Evolutionary conservation across 1,140 invertebrate species (phyloP).

Genomic region (Drosophila rhopaloa): DNA sequence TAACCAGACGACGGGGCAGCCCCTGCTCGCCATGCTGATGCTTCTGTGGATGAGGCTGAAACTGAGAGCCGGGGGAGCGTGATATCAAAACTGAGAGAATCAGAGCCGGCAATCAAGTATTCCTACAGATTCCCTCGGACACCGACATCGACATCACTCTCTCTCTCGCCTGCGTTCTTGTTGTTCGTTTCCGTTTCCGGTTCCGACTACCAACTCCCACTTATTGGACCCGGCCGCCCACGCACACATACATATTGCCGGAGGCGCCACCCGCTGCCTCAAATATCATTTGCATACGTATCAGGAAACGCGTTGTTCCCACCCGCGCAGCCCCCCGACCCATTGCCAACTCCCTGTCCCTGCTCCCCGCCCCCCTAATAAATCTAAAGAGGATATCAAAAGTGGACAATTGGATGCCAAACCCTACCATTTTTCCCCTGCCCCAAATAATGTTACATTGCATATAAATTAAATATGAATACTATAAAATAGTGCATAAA

Average conservation of each 20-base stretch:
- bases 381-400: conserved; percentile 43
- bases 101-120: conserved; percentile 78
- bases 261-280: conserved; percentile 44
- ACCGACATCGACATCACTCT: conserved; percentile 44
- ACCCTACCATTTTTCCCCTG: conserved; percentile 9
- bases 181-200: conserved; percentile 59
- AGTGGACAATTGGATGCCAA: conserved; percentile 32
- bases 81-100: conserved; percentile 71
- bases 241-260: conserved; percentile 45
- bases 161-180: conserved; percentile 30
- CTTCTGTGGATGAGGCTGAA: conserved; percentile 32
- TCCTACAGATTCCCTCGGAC: conserved; percentile 68
- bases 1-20: conserved; percentile 27
- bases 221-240: conserved; percentile 20
- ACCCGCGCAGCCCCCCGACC: conserved; percentile 3
- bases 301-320: conserved; percentile 68
- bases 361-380: conserved; percentile 2
- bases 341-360: conserved; percentile 5
- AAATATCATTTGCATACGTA: conserved; percentile 80
- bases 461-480: conserved; percentile 79
- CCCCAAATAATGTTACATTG: conserved; percentile 74
- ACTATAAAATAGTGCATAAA: conserved; percentile 82
- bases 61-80: conserved; percentile 49
- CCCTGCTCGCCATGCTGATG: conserved; percentile 17
- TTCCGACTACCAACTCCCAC: conserved; percentile 25